Conservation (phyloP, 1,140 invertebrate species). For the Thrips palmi region DNA sequence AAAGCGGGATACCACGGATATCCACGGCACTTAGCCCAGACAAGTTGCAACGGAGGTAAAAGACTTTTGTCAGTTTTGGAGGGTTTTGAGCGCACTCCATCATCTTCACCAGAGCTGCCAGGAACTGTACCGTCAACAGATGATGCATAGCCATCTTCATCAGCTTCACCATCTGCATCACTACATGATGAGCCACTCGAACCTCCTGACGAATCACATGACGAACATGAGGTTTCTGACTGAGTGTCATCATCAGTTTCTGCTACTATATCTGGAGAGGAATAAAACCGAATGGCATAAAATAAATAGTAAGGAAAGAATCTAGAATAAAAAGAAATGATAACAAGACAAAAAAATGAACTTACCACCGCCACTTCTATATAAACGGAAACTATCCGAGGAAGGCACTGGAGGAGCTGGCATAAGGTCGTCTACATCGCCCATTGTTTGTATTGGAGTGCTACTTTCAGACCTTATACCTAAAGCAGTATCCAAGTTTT, state of each 20-base stretch:
- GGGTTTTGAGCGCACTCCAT: conserved; percentile 14
- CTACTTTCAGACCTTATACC: not conserved
- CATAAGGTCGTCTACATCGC: not conserved
- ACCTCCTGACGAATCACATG: conserved; percentile 4
- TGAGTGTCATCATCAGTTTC: conserved; percentile 22
- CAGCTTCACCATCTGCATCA: conserved; percentile 17
- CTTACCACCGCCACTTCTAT: conserved; percentile 25
- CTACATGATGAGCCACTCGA: conserved; percentile 7
- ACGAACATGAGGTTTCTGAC: conserved; percentile 19
- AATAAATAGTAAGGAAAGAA: conserved; percentile 9
- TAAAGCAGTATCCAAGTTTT: conserved; percentile 14
- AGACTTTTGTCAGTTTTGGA: conserved; percentile 12
- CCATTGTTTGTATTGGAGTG: not conserved
- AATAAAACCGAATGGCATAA: conserved; percentile 1
- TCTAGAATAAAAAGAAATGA: conserved; percentile 1
- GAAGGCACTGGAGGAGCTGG: conserved; percentile 10
- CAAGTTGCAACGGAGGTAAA: conserved; percentile 80
- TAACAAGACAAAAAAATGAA: conserved; percentile 4
- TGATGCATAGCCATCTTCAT: conserved; percentile 14
- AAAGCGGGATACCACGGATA: conserved; percentile 95
- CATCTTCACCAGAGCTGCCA: conserved; percentile 16
- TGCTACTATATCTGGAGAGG: conserved; percentile 15
- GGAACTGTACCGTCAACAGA: conserved; percentile 13
- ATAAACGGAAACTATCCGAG: conserved; percentile 36
- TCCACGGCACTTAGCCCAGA: conserved; percentile 92